A percentile compares a stretch with the other conserved stretches of the same genome.
These are phyloP conservation scores for Pantherophis vulpinus DNA, from an alignment of 2,797 vertebrate species.

Conservation along the genomic window DNA sequence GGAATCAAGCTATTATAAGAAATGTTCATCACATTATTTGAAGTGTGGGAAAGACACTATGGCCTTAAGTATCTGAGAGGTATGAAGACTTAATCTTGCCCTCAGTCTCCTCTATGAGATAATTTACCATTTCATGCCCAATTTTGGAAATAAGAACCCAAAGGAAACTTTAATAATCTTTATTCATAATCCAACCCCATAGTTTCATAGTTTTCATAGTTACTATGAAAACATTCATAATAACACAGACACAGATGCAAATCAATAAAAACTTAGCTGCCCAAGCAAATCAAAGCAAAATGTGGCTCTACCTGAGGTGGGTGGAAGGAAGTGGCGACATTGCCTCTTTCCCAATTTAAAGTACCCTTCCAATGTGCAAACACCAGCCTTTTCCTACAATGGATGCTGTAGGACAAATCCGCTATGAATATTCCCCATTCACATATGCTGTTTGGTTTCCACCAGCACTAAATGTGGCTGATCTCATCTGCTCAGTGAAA, in stretches of 20 bases:
- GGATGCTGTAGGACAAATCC: not conserved
- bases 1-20: not conserved
- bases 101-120: not conserved
- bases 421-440: not conserved
- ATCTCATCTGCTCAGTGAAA: not conserved
- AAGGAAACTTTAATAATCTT: not conserved
- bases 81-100: too few relatives aligned
- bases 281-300: not conserved
- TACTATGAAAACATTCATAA: not conserved
- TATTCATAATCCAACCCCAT: not conserved
- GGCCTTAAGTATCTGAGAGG: not conserved
- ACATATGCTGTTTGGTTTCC: not conserved
- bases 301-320: not conserved
- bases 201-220: not conserved
- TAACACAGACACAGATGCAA: not conserved
- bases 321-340: not conserved
- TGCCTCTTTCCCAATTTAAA: not conserved
- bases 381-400: not conserved
- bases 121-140: not conserved
- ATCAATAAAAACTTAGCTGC: not conserved
- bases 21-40: not conserved
- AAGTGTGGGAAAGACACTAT: not conserved
- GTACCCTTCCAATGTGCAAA: not conserved
- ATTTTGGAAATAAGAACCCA: not conserved
- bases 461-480: not conserved